These are phyloP conservation scores for Bergia puertoricense DNA, from an alignment of 92 coral and sea anemone species.

Conservation along the genomic window DNA sequence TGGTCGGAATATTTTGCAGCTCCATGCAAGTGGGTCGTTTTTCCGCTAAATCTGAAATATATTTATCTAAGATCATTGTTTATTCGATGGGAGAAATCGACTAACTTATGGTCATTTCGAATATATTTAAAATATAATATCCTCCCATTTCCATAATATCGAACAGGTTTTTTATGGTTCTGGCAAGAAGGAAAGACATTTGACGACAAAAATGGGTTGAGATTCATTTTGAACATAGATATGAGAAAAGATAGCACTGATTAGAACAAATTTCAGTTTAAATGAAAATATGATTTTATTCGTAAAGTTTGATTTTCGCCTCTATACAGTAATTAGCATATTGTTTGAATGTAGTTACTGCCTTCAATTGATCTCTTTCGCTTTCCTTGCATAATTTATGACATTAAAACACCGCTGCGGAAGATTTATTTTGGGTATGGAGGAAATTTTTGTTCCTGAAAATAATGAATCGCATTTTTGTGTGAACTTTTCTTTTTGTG, in stretches of 20 bases:
- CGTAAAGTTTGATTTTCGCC: constrained; percentile 25
- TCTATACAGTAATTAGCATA: constrained; percentile 25
- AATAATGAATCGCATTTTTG: not conserved
- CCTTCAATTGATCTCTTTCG: not conserved
- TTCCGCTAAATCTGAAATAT: not conserved
- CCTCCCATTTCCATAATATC: constrained; percentile 8
- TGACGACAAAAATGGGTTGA: not conserved
- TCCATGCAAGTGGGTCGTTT: not conserved
- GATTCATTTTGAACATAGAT: not conserved
- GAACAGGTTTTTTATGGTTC: not conserved
- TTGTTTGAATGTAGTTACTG: not conserved
- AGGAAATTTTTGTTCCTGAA: not conserved
- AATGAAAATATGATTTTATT: not conserved
- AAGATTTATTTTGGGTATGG: not conserved
- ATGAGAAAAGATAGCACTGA: not conserved
- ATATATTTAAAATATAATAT: not conserved
- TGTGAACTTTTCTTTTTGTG: too few relatives aligned
- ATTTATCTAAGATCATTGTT: constrained; percentile 8
- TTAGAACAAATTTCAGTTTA: not conserved
- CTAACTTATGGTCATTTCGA: not conserved
- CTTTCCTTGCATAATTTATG: not conserved
- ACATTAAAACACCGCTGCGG: not conserved
- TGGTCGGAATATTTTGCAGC: not conserved
- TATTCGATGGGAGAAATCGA: constrained; percentile 8
- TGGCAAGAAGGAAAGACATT: too few relatives aligned